Evolutionary conservation across 2,888 invertebrate species (phyloP).

Genomic region (Spicauda simplicius): DNA sequence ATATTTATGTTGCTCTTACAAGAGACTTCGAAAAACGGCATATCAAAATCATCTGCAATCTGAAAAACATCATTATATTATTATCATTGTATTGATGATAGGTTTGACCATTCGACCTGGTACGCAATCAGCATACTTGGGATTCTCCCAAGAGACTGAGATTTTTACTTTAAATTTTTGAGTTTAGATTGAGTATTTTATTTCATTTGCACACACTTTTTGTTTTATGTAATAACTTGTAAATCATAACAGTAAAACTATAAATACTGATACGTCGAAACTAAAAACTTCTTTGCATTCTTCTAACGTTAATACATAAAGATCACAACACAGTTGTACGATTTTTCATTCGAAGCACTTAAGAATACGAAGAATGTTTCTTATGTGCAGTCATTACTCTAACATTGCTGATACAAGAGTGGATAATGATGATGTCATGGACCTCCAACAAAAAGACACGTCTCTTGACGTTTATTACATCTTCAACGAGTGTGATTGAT

Average conservation of each 20-base stretch:
- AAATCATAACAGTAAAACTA: no score
- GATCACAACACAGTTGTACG: neutral
- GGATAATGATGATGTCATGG: slow-evolving; percentile 25
- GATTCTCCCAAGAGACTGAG: no score
- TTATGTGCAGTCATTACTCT: slow-evolving; percentile 5
- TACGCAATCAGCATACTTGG: no score
- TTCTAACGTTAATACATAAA: neutral
- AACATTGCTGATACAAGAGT: slow-evolving; percentile 15
- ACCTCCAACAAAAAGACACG: slow-evolving; percentile 12
- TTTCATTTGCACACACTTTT: no score
- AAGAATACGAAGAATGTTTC: slow-evolving; percentile 5
- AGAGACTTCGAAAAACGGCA: slow-evolving; percentile 95
- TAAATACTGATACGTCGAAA: no score
- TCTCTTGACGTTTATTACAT: slow-evolving; percentile 23
- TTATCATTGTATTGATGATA: no score
- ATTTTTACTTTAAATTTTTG: no score
- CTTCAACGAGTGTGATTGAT: slow-evolving; percentile 22
- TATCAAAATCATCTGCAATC: slow-evolving; percentile 94
- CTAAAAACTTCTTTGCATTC: no score
- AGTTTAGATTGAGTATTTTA: no score
- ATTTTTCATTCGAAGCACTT: neutral
- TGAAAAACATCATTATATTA: slow-evolving; percentile 66
- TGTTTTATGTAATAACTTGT: no score
- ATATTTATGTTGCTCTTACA: slow-evolving; percentile 95
- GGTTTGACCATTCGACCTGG: no score